phyloP scores from a whole-genome alignment of 2,888 invertebrate species.

The Colletes collaris region DNA sequence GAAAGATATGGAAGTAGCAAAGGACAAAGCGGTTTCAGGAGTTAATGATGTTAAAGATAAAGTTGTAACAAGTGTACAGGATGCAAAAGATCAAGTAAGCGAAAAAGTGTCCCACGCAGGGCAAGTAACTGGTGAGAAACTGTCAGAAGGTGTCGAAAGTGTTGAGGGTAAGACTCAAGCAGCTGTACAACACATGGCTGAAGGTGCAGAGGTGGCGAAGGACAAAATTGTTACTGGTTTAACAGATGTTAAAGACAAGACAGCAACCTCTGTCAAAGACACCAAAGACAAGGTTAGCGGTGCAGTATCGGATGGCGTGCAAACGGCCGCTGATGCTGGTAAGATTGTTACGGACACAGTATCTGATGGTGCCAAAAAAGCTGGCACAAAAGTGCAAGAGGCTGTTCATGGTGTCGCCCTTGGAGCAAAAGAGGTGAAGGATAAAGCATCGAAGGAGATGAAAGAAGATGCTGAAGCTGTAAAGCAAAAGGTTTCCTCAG shows the following conservation, averaged over 20 bases:
- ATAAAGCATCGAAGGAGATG: slow-evolving; percentile 75
- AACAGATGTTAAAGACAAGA: slow-evolving; percentile 18
- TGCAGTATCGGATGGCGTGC: background rate
- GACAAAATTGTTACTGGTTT: slow-evolving; percentile 48
- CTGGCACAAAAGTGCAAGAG: slow-evolving; percentile 47
- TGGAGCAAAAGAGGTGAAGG: slow-evolving; percentile 45
- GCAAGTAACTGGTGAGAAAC: background rate
- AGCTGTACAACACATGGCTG: background rate
- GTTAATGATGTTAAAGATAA: slow-evolving; percentile 64
- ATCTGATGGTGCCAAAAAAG: slow-evolving; percentile 43
- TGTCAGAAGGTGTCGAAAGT: background rate
- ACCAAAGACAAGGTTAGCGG: slow-evolving; percentile 53
- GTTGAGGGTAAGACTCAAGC: background rate
- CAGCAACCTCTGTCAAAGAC: slow-evolving; percentile 33
- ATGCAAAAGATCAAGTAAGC: slow-evolving; percentile 46
- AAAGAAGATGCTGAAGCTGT: slow-evolving; percentile 71
- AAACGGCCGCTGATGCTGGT: slow-evolving; percentile 49
- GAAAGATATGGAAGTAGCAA: slow-evolving; percentile 31
- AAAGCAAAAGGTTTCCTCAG: slow-evolving; percentile 55
- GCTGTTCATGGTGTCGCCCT: slow-evolving; percentile 77
- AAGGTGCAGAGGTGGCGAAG: slow-evolving; percentile 44
- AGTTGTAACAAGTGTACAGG: slow-evolving; percentile 47
- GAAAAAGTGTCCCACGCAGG: slow-evolving; percentile 43
- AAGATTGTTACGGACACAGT: slow-evolving; percentile 81
- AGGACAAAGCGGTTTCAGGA: slow-evolving; percentile 32